Evolutionary conservation across 2,797 vertebrate genomes (phyloP).

Genomic region (Ctenopoma kingsleyae): DNA sequence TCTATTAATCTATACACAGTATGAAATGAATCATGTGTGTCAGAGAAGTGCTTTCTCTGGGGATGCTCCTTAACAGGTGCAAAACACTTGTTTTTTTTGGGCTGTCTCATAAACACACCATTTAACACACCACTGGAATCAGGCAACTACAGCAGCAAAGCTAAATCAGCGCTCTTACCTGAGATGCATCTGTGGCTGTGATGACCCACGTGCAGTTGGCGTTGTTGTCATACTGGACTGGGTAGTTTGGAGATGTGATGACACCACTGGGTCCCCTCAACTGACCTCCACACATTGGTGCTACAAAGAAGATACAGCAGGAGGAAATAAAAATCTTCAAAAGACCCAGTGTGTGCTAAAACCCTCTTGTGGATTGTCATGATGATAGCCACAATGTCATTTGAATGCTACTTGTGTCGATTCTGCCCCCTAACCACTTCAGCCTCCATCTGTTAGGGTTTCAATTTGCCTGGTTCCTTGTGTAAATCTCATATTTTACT

Average conservation of each 20-base stretch:
- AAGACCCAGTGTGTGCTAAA: not conserved
- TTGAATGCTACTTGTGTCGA: not conserved
- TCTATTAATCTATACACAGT: conserved; percentile 45
- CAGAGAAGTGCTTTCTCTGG: conserved; percentile 10
- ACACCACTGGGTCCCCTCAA: conserved; percentile 92
- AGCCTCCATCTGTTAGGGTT: not conserved
- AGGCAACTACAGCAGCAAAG: conserved; percentile 5
- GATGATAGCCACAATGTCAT: not conserved
- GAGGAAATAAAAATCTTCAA: not conserved
- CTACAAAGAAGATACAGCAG: conserved; percentile 71
- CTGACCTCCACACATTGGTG: conserved; percentile 95
- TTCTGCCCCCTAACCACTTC: not conserved
- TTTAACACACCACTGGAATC: conserved; percentile 25
- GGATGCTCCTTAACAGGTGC: conserved; percentile 36
- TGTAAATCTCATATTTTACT: conserved; percentile 1
- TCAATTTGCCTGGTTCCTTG: not conserved
- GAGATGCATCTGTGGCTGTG: conserved; percentile 90
- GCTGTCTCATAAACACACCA: conserved; percentile 24
- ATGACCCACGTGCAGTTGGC: conserved; percentile 99
- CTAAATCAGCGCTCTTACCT: conserved; percentile 81
- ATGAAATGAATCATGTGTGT: conserved; percentile 43
- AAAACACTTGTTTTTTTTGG: conserved; percentile 24
- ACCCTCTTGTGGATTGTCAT: not conserved
- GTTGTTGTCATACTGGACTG: conserved; percentile 98
- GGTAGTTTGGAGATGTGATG: conserved; percentile 98